Conservation (phyloP, 2,113 vertebrate genomes). For the Anoura caudifer region DNA sequence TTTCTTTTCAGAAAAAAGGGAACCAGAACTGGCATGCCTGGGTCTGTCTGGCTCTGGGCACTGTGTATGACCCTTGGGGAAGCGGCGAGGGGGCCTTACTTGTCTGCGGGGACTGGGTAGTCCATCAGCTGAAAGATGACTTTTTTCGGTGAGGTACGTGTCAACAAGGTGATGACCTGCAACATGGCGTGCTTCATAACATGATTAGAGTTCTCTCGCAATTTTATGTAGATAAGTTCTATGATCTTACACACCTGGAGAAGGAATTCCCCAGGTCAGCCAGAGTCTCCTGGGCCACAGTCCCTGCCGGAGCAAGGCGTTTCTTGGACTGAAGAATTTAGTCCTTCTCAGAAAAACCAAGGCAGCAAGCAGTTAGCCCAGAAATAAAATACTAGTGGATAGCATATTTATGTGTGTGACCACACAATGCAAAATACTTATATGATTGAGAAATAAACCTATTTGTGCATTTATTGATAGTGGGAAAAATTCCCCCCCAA, state of each 20-base stretch:
- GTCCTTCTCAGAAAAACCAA: not conserved
- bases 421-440: not conserved
- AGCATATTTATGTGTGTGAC: not conserved
- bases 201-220: not conserved
- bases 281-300: not conserved
- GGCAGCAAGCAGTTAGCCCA: not conserved
- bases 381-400: not conserved
- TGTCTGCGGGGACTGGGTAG: conserved; percentile 57
- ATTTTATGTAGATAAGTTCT: conserved; percentile 23
- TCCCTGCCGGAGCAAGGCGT: not conserved
- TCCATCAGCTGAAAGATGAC: conserved; percentile 66
- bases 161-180: conserved; percentile 13
- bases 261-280: not conserved
- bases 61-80: not conserved
- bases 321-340: not conserved
- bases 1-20: not conserved
- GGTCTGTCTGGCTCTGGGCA: not conserved
- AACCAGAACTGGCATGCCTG: not conserved
- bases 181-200: not conserved
- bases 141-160: conserved; percentile 12
- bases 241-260: conserved; percentile 66
- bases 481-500: not conserved
- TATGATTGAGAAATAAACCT: not conserved
- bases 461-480: not conserved
- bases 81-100: not conserved